phyloP scores from a whole-genome alignment of 2,797 vertebrate species.

The Pitangus sulphuratus region DNA sequence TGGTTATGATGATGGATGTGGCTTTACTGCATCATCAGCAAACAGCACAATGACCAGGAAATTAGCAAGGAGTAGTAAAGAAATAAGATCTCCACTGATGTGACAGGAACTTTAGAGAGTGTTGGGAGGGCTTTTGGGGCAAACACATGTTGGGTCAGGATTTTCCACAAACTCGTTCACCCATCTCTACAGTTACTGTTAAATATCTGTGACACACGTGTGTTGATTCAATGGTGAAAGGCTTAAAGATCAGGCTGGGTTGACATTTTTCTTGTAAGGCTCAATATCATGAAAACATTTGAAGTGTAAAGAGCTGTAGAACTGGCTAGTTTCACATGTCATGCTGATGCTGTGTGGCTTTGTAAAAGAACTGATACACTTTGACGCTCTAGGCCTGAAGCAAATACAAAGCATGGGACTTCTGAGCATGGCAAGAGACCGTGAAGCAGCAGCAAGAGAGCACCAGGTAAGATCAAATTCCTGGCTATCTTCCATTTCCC shows the following conservation, averaged over 20 bases:
- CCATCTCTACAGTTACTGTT: constrained; percentile 29
- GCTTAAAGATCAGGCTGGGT: constrained; percentile 51
- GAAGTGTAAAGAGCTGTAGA: constrained; percentile 82
- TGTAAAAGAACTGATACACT: constrained; percentile 82
- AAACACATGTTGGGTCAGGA: background rate
- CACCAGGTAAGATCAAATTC: constrained; percentile 83
- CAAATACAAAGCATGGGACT: constrained; percentile 72
- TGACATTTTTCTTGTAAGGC: constrained; percentile 77
- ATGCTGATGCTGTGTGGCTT: constrained; percentile 78
- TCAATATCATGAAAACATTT: constrained; percentile 79
- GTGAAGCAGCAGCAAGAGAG: constrained; percentile 84
- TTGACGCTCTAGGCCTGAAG: constrained; percentile 82
- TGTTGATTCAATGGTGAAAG: constrained; percentile 39
- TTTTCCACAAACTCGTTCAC: constrained; percentile 22
- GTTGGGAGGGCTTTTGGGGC: background rate
- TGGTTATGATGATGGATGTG: background rate
- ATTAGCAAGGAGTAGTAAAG: background rate
- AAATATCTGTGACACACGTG: constrained; percentile 18
- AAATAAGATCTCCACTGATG: background rate
- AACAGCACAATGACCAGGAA: background rate
- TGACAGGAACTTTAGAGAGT: background rate
- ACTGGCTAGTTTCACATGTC: constrained; percentile 86
- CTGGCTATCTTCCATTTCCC: constrained; percentile 75
- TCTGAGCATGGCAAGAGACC: constrained; percentile 78
- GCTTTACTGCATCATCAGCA: background rate